Percentiles rank a stretch among this genome's conserved stretches.
Conservation (phyloP, 2,113 vertebrate species). For the Eira barbara region DNA sequence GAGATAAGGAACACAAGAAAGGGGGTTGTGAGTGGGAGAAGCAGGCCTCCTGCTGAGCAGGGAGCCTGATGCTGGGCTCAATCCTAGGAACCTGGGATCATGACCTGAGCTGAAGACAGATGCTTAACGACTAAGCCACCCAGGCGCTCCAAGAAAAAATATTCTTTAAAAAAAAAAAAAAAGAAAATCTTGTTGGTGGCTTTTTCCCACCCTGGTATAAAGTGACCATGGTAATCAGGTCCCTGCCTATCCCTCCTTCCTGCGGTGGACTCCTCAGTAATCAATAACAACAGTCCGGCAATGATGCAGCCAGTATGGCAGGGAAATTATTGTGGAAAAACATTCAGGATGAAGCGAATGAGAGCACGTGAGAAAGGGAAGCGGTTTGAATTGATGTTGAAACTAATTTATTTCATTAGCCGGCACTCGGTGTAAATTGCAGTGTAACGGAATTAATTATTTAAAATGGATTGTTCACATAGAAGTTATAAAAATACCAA, state of each 20-base stretch:
- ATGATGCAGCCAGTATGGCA: neutral
- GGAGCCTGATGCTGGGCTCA: no score
- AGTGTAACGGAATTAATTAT: slow-evolving; percentile 54
- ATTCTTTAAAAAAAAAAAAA: neutral
- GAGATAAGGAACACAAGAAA: no score
- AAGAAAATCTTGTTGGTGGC: neutral
- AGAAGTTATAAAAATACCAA: slow-evolving; percentile 66
- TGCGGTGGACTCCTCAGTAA: slow-evolving; percentile 35
- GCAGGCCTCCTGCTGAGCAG: no score
- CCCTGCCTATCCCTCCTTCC: neutral
- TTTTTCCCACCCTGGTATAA: neutral
- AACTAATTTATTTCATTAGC: slow-evolving; percentile 76
- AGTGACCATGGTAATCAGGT: neutral
- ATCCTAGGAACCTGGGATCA: no score
- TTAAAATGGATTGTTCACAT: slow-evolving; percentile 61
- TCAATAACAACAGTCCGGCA: slow-evolving; percentile 28
- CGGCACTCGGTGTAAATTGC: slow-evolving; percentile 67
- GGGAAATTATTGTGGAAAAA: slow-evolving; percentile 58
- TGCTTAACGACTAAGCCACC: no score
- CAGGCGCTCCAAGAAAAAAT: neutral
- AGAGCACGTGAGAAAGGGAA: slow-evolving; percentile 46
- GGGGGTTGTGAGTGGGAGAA: no score
- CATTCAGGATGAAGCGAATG: slow-evolving; percentile 65
- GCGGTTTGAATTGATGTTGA: slow-evolving; percentile 64
- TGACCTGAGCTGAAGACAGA: no score